phyloP scores from a whole-genome alignment of 1,140 invertebrate genomes.

The Drosophila albomicans region DNA sequence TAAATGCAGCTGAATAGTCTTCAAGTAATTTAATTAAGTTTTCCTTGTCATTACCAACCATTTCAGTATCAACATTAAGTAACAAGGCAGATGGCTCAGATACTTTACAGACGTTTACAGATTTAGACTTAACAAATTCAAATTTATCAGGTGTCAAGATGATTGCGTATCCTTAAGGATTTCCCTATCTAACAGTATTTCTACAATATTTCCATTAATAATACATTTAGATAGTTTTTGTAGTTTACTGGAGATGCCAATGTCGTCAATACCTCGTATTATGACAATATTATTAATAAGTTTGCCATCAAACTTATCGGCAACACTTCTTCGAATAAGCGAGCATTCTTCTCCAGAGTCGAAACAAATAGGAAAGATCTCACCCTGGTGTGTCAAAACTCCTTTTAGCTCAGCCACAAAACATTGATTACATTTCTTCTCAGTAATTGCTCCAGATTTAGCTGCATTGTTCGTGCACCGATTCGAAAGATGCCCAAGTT shows the following conservation, averaged over 20 bases:
- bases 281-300: not conserved
- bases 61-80: slow-evolving; percentile 23
- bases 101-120: slow-evolving; percentile 17
- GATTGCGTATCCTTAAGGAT: slow-evolving; percentile 31
- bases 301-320: not conserved
- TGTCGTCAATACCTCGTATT: not conserved
- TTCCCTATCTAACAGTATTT: slow-evolving; percentile 26
- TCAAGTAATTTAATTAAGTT: no score
- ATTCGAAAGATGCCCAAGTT: slow-evolving; percentile 33
- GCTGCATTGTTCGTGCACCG: slow-evolving; percentile 7
- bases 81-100: slow-evolving; percentile 8
- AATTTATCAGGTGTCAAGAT: slow-evolving; percentile 26
- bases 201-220: slow-evolving; percentile 21
- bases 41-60: slow-evolving; percentile 4
- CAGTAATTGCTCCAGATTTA: slow-evolving; percentile 3
- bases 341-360: slow-evolving; percentile 19
- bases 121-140: slow-evolving; percentile 14
- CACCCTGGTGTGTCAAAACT: slow-evolving; percentile 12
- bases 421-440: slow-evolving; percentile 28
- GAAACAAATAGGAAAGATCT: slow-evolving; percentile 18
- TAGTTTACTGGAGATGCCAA: not conserved
- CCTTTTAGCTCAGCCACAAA: slow-evolving; percentile 20
- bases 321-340: not conserved
- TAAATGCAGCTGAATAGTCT: no score
- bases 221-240: slow-evolving; percentile 15